phyloP scores from a whole-genome alignment of 2,888 invertebrate species.

The Standfussiana lucernea region DNA sequence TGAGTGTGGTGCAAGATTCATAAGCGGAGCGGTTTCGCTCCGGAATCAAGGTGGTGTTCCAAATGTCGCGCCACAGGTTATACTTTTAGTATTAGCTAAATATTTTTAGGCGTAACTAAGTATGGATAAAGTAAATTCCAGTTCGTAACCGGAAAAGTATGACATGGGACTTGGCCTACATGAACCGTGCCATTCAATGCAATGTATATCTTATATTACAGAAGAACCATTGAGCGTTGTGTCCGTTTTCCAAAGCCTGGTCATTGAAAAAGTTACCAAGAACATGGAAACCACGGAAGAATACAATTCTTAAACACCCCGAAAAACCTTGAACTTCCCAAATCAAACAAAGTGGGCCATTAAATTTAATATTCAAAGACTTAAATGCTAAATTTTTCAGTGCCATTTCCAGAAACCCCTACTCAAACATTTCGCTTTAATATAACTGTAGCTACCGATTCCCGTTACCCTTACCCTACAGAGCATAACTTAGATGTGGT shows the following conservation, averaged over 20 bases:
- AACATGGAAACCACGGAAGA: not conserved
- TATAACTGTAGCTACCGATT: too few species aligned
- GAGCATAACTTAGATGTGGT: constrained; percentile 41
- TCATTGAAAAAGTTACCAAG: not conserved
- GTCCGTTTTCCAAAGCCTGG: not conserved
- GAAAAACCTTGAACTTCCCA: constrained; percentile 22
- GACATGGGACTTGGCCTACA: not conserved
- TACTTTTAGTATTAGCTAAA: too few species aligned
- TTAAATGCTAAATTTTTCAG: not conserved
- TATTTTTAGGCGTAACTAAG: too few species aligned
- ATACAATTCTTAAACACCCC: constrained; percentile 10
- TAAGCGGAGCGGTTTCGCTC: too few species aligned
- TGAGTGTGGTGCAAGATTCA: too few species aligned
- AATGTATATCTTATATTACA: not conserved
- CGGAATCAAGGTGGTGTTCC: too few species aligned
- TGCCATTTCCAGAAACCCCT: not conserved
- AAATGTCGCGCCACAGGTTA: too few species aligned
- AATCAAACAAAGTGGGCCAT: constrained; percentile 47
- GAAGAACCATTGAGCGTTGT: not conserved
- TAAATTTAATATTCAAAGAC: constrained; percentile 45
- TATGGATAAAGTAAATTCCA: too few species aligned
- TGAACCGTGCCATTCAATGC: not conserved
- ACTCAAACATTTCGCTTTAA: constrained; percentile 14
- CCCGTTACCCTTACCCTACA: constrained; percentile 16
- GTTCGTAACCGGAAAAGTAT: constrained; percentile 3